Evolutionary conservation across 2,797 vertebrate genomes (phyloP).

Genomic region (Melanotaenia maccullochi): DNA sequence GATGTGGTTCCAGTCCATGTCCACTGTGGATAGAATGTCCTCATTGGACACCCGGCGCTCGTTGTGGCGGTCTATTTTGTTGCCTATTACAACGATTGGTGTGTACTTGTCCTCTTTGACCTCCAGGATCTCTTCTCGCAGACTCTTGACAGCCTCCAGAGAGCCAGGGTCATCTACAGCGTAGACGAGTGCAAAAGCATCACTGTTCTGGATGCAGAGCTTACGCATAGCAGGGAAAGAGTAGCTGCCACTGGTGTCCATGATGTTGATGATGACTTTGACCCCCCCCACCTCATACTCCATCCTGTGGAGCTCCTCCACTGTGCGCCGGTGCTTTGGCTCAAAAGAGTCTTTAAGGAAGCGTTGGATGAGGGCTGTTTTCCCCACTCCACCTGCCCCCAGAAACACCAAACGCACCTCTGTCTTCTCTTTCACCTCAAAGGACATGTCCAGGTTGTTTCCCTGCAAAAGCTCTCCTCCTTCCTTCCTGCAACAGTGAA

Average conservation of each 20-base stretch:
- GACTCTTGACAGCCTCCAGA: conserved; percentile 86
- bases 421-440: conserved; percentile 89
- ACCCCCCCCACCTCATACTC: conserved; percentile 88
- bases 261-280: conserved; percentile 89
- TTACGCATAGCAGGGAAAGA: conserved; percentile 95
- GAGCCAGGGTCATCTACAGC: conserved; percentile 89
- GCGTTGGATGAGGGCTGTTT: conserved; percentile 89
- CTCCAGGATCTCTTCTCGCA: conserved; percentile 93
- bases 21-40: conserved; percentile 86
- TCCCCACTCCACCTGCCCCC: conserved; percentile 91
- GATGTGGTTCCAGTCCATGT: conserved; percentile 92
- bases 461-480: conserved; percentile 70
- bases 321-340: conserved; percentile 88
- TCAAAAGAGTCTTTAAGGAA: conserved; percentile 92
- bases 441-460: conserved; percentile 87
- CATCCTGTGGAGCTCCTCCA: conserved; percentile 91
- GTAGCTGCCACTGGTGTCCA: conserved; percentile 95
- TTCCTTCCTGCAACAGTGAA: neutral
- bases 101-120: conserved; percentile 90
- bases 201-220: conserved; percentile 91
- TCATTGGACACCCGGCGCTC: conserved; percentile 83
- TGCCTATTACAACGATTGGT: conserved; percentile 91
- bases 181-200: conserved; percentile 91
- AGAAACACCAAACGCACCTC: conserved; percentile 90
- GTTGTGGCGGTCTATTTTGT: conserved; percentile 85